phyloP scores from a whole-genome alignment of 37 sponge, comb jelly and placozoan species.

The Axinella damicornis region DNA sequence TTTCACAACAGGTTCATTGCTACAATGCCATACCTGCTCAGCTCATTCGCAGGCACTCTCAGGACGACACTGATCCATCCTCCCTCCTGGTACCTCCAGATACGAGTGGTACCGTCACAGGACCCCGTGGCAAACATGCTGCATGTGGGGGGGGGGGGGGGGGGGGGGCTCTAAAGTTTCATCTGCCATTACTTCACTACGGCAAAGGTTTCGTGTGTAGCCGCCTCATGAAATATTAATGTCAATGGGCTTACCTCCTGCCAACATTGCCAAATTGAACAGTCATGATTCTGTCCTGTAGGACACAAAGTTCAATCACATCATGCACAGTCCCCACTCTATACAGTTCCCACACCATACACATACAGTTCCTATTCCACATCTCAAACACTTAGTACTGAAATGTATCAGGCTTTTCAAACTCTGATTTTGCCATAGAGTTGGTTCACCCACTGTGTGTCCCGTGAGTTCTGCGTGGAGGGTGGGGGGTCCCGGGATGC shows the following conservation, averaged over 20 bases:
- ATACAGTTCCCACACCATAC: too few relatives aligned
- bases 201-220: too few relatives aligned
- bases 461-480: conserved; percentile 59
- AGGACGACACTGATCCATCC: conserved; percentile 55
- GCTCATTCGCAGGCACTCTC: conserved; percentile 8
- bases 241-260: conserved; percentile 21
- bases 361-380: too few relatives aligned
- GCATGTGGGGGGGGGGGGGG: not conserved
- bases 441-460: conserved; percentile 75
- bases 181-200: too few relatives aligned
- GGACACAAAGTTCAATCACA: too few relatives aligned
- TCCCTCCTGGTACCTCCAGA: conserved; percentile 61
- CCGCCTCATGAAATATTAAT: too few relatives aligned
- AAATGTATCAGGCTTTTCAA: too few relatives aligned
- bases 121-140: conserved; percentile 84
- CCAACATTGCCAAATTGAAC: conserved; percentile 56
- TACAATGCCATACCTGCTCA: conserved; percentile 1
- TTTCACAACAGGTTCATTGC: too few relatives aligned
- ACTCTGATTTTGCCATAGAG: too few relatives aligned
- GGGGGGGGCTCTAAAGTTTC: too few relatives aligned
- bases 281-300: conserved; percentile 65
- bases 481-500: conserved; percentile 53
- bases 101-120: conserved; percentile 71
- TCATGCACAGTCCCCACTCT: too few relatives aligned
- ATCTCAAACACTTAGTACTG: too few relatives aligned